phyloP scores from a whole-genome alignment of 2,888 invertebrate species.

The Drosophila barbarae region DNA sequence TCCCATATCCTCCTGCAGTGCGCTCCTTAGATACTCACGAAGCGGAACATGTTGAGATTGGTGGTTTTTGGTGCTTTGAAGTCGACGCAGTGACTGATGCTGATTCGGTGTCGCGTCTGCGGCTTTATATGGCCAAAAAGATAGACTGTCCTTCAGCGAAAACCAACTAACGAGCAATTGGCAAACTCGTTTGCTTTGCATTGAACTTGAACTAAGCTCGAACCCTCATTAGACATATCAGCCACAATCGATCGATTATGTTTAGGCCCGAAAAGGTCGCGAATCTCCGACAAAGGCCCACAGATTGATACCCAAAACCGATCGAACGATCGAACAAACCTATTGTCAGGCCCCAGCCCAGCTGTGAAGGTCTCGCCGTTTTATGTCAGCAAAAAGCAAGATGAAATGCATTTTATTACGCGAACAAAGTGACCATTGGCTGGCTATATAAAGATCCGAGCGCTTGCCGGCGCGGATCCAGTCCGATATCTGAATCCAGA shows the following conservation, averaged over 20 bases:
- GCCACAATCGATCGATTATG: constrained; percentile 36
- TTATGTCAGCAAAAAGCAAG: constrained; percentile 26
- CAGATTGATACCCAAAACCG: constrained; percentile 15
- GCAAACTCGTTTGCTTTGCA: constrained; percentile 56
- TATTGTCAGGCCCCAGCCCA: constrained; percentile 5
- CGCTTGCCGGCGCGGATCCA: constrained; percentile 7
- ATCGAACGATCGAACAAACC: neutral
- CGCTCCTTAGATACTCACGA: constrained; percentile 66
- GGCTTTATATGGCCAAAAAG: constrained; percentile 51
- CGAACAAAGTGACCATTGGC: neutral
- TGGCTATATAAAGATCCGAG: constrained; percentile 7
- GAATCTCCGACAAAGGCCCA: constrained; percentile 25
- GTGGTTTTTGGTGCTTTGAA: constrained; percentile 35
- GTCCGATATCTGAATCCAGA: neutral
- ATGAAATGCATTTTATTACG: constrained; percentile 60
- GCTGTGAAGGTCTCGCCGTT: constrained; percentile 19
- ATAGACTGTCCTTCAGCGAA: constrained; percentile 57
- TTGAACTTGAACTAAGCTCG: constrained; percentile 67
- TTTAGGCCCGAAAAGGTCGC: constrained; percentile 27
- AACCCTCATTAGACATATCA: constrained; percentile 13
- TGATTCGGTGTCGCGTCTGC: constrained; percentile 26
- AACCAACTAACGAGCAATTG: constrained; percentile 41
- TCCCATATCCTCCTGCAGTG: neutral
- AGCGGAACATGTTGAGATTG: constrained; percentile 75
- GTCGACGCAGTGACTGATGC: constrained; percentile 60